Conservation (phyloP, 2,113 vertebrate genomes). For the Alligator mississippiensis region DNA sequence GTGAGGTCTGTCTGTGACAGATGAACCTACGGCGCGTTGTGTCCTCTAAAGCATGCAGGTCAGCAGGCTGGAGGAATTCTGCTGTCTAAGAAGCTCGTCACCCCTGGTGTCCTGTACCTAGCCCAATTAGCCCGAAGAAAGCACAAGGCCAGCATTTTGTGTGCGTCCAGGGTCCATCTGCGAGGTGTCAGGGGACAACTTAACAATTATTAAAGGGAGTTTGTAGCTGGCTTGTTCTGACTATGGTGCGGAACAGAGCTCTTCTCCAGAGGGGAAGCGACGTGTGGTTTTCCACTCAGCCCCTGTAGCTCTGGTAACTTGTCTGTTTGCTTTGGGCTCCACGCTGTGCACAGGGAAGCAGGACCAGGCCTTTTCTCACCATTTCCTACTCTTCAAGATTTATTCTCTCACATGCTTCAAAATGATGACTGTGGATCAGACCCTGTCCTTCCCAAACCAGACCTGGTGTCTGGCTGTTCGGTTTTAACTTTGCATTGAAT, state of each 20-base stretch:
- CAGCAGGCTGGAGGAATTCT: neutral
- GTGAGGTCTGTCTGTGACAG: neutral
- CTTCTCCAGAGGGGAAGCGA: neutral
- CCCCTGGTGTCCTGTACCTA: neutral
- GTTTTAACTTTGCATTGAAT: no score
- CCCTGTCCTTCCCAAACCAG: no score
- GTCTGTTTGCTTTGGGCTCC: no score
- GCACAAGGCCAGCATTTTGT: neutral
- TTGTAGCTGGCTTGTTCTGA: neutral
- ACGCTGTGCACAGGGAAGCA: no score
- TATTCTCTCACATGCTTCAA: no score
- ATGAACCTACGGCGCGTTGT: neutral
- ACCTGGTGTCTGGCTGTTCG: no score
- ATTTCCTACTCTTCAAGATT: no score
- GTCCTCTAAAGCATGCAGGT: neutral
- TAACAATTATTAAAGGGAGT: neutral
- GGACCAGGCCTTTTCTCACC: no score
- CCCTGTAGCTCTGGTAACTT: neutral
- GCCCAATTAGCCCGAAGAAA: conserved; percentile 15
- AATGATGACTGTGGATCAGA: no score
- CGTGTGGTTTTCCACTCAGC: neutral
- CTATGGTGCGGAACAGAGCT: no score
- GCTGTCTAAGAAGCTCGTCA: neutral
- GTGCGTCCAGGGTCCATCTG: neutral
- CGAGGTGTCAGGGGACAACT: neutral